Conservation (phyloP, 2,888 invertebrate species). For the Cephus pulcher region DNA sequence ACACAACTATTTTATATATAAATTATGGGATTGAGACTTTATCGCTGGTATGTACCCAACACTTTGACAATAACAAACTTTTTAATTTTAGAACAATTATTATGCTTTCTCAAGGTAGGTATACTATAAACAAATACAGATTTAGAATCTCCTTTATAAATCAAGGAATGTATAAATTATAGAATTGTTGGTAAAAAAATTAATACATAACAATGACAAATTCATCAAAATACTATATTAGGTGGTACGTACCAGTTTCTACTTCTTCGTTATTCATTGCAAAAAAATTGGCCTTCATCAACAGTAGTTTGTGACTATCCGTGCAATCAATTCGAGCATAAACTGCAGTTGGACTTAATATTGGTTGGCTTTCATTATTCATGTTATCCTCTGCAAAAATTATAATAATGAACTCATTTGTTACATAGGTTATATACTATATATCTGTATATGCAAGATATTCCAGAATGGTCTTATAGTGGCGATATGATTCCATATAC, state of each 20-base stretch:
- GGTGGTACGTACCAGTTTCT: background rate
- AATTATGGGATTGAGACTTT: background rate
- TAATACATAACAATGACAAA: background rate
- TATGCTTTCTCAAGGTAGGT: too few species aligned
- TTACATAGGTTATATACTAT: background rate
- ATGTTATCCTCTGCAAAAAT: slow-evolving; percentile 40
- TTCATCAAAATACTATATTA: background rate
- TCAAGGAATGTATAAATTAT: too few species aligned
- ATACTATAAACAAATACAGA: too few species aligned
- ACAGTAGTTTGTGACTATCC: slow-evolving; percentile 77
- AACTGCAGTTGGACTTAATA: slow-evolving; percentile 73
- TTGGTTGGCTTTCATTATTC: slow-evolving; percentile 49
- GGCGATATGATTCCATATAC: background rate
- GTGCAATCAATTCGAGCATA: slow-evolving; percentile 74
- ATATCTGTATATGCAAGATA: background rate
- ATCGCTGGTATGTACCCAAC: too few species aligned
- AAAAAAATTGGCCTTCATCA: slow-evolving; percentile 88
- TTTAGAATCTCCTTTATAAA: too few species aligned
- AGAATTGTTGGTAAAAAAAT: background rate
- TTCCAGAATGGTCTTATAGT: background rate
- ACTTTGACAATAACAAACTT: too few species aligned
- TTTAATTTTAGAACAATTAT: too few species aligned
- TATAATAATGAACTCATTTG: background rate
- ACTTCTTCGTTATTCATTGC: slow-evolving; percentile 61
- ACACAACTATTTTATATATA: background rate